These are phyloP conservation scores for Mus caroli DNA, from an alignment of 2,797 vertebrate species.

Conservation along the genomic window DNA sequence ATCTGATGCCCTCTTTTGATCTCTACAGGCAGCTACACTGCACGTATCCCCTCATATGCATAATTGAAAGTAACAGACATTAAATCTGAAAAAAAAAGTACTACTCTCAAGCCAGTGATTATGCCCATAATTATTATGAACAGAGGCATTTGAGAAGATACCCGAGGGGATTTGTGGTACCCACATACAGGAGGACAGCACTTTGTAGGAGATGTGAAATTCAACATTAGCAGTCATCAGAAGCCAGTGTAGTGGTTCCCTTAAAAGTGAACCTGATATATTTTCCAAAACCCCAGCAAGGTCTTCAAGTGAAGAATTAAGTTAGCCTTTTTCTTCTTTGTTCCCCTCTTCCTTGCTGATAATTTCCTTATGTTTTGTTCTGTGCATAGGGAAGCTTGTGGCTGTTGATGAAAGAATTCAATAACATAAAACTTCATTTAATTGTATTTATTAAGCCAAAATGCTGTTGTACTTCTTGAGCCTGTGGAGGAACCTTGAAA, in stretches of 20 bases:
- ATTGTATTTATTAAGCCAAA: conserved; percentile 66
- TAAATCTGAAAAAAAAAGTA: not conserved
- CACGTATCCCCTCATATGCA: not conserved
- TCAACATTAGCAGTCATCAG: not conserved
- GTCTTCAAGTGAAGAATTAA: not conserved
- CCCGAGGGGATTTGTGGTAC: not conserved
- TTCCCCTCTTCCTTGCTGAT: conserved; percentile 24
- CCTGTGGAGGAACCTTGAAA: conserved; percentile 66
- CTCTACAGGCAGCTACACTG: not conserved
- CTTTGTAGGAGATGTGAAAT: conserved; percentile 1
- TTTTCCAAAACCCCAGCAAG: not conserved
- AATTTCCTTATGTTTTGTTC: conserved; percentile 40
- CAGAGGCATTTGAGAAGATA: not conserved
- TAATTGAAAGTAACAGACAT: not conserved
- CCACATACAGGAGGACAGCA: not conserved
- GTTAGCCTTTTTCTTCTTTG: not conserved
- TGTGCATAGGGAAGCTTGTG: conserved; percentile 21
- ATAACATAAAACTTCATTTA: conserved; percentile 64
- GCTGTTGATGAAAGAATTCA: not conserved
- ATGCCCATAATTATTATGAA: not conserved
- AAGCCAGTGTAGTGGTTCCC: not conserved
- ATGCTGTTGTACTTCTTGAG: conserved; percentile 47
- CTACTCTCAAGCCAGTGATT: not conserved
- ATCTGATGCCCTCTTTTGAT: not conserved
- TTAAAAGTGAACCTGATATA: conserved; percentile 24